Conservation (phyloP, 2,888 invertebrate genomes). For the Noctua janthe region DNA sequence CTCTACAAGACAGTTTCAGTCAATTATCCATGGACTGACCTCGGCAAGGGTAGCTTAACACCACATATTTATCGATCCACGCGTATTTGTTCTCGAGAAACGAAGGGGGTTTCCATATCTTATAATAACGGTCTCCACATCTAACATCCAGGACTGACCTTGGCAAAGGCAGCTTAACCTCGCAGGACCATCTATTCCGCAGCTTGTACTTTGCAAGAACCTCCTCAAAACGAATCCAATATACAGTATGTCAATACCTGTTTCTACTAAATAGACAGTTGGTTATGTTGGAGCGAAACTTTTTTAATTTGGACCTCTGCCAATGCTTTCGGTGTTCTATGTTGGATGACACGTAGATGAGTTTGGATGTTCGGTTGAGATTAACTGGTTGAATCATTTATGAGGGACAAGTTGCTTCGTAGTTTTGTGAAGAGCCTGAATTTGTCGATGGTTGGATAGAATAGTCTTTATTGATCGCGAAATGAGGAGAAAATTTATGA, state of each 20-base stretch:
- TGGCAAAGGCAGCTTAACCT: background rate
- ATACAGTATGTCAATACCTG: conserved; percentile 56
- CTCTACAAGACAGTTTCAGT: too few relatives aligned
- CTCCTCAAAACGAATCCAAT: conserved; percentile 38
- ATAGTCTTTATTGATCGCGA: background rate
- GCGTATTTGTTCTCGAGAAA: background rate
- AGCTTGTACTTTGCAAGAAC: background rate
- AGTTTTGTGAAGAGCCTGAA: conserved; percentile 8
- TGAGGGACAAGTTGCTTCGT: conserved; percentile 41
- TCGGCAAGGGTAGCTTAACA: background rate
- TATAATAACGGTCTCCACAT: background rate
- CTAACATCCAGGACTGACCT: background rate
- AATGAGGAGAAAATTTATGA: background rate
- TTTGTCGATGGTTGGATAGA: conserved; percentile 12
- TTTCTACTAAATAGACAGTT: conserved; percentile 33
- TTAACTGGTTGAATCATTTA: conserved; percentile 53
- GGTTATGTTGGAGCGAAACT: conserved; percentile 52
- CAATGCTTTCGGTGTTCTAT: conserved; percentile 55
- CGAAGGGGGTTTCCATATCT: background rate
- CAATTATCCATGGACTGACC: background rate
- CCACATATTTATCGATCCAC: background rate
- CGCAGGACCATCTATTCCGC: background rate
- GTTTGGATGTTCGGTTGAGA: conserved; percentile 42
- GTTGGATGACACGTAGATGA: conserved; percentile 55
- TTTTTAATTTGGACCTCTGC: conserved; percentile 69